phyloP scores from a whole-genome alignment of 2,888 invertebrate genomes.

The Frankliniella intonsa region DNA sequence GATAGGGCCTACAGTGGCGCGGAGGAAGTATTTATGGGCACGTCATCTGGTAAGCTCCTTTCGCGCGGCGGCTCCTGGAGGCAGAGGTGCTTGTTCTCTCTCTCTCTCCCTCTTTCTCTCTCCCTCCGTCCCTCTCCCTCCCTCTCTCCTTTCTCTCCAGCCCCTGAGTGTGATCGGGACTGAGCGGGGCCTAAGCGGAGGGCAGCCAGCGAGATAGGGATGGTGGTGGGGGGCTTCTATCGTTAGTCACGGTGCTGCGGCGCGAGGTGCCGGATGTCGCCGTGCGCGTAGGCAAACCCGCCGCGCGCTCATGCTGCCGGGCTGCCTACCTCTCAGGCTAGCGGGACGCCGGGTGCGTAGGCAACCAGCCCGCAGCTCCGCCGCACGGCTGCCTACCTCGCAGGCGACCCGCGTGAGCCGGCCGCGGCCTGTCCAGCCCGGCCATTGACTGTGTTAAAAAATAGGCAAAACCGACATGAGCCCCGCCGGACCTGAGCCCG shows the following conservation, averaged over 20 bases:
- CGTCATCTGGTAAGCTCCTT: slow-evolving; percentile 18
- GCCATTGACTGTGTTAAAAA: neutral
- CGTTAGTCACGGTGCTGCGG: neutral
- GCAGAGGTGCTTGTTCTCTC: too few relatives aligned
- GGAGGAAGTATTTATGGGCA: neutral
- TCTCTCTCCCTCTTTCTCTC: too few relatives aligned
- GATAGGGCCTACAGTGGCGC: slow-evolving; percentile 13
- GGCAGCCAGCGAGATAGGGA: neutral
- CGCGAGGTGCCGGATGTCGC: too few relatives aligned
- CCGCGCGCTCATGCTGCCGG: neutral
- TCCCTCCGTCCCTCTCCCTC: neutral
- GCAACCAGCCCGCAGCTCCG: too few relatives aligned
- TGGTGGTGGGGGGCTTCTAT: too few relatives aligned
- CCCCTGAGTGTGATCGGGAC: neutral
- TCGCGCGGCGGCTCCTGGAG: too few relatives aligned
- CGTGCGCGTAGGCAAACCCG: neutral
- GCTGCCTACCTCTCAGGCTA: too few relatives aligned
- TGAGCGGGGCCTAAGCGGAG: too few relatives aligned
- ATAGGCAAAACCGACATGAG: too few relatives aligned
- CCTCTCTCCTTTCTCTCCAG: neutral
- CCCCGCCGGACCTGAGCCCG: too few relatives aligned
- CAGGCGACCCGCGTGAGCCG: neutral
- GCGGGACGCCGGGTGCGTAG: too few relatives aligned
- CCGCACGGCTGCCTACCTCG: neutral
- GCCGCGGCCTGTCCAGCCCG: neutral